Base-by-base conservation (phyloP, 2,888 invertebrate genomes). In the Nephrotoma guestfalica region DNA sequence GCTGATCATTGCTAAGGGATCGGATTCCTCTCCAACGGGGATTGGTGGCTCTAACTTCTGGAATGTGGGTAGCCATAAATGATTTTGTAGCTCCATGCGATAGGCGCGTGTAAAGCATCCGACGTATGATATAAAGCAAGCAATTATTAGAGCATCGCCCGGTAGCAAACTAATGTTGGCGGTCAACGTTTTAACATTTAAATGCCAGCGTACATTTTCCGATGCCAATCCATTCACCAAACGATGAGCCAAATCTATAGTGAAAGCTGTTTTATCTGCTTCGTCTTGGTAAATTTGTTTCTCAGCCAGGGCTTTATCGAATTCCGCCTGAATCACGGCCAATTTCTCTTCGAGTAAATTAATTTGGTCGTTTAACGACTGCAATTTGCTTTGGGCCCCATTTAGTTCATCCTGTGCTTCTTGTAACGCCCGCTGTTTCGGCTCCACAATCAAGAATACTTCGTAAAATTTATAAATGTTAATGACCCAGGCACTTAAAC, bases 101-200 rank as follows among this genome's bases (percentile, higher is more conserved):
- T 98, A 98, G 86, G 93, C 93, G 88, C 96, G 95, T 42, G 96
- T 97, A 91, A 98, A 98, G 90, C 97, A 97, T 1, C 98, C 98
- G 43, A 98, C 96, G 90, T 98, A 98, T 0, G 98, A 98, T 86
- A 98, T 96, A 91, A 98, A 98, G 11, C 98, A 97, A 0, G 97
- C 96, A 45, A 97, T 95, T 41, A 98, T 91, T 0, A 98, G 92
- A 43, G 97, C 95, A 89, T 98, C 98, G 0, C 98, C 98, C 0
- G 98, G 97, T 87, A 98, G 91, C 87, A 96, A 96, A 41, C 93
- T 92, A 41, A 95, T 96, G 11, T 96, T 95, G 87, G 93, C 92
- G 88, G 94, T 89, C 88, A 89, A 93, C 93, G 89, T 90, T 88
- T 91, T 90, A 0, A 95, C 94, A 11, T 94, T 93, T 88, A 96